Base-by-base conservation (phyloP, 2,888 invertebrate species). In the Ceraclea dissimilis region DNA sequence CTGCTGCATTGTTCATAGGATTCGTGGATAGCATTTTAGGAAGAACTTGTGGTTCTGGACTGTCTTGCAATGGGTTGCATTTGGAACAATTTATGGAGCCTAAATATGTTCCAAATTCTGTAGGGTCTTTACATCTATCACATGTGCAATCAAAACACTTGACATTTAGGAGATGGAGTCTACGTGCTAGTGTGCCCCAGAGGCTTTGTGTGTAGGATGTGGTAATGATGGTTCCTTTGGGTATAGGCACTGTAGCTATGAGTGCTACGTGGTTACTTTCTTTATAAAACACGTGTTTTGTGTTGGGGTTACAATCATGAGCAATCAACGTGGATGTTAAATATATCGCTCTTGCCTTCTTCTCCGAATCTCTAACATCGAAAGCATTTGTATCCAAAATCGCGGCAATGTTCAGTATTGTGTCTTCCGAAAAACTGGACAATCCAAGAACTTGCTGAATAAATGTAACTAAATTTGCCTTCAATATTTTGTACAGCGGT, bases 61-160 rank as follows among this genome's bases (percentile, higher is more conserved):
- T 65, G 60, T 65, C 72, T 70, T 65, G 76, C 52, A 70, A 71
- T 44, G 76, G 74, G 65, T 79, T 79, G 65, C 84, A 85, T 60
- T 78, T 71, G n/a, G 78, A 76, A 64, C 87, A 88, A 55, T 78
- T 76, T 49, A 85, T 80, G 0, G 83, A 80, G 1, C 85, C 84
- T 17, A 82, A 68, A 69, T 80, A 76, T 13, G 82, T 83, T 6
- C 80, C 81, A 48, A 86, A 69, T 67, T 89, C 89, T 0, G 85
- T 83, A 2, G 85, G 82, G 70, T 88, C 88, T 22, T 67, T 69
- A 65, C 89, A 89, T 58, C 88, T 74, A 0, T 71, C 69, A 63
- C 89, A 89, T 43, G 70, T 70, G 65, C 89, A 89, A 51, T 80
- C 79, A 63, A 88, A 87, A 67, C 83, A 85, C 70, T 88, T 88